Base-by-base conservation (phyloP, 2,113 vertebrate species). In the Emydocephalus ijimae region DNA sequence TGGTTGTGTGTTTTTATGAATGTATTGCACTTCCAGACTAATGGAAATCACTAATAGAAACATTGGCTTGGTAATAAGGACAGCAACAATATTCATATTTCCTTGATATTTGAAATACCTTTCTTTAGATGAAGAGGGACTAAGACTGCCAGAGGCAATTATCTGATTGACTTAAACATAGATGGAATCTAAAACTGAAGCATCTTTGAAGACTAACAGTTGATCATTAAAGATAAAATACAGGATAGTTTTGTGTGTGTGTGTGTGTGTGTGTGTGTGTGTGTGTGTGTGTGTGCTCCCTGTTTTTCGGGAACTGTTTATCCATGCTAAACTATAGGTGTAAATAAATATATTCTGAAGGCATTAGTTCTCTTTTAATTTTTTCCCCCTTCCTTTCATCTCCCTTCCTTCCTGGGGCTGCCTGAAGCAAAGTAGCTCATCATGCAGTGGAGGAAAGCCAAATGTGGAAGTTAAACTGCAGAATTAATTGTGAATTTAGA, bases 331-430 rank as follows among this genome's bases (percentile, higher is more conserved):
- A 12, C 69, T 85, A 34, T 21, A 61, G 43, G 56, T 61, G 55
- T 45, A 61, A 59, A 61, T 89, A 59, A 89, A 61, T 8, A 43
- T 3, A 61, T 59, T 24, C 34, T 89, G 87, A 61, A 89, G 56
- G 56, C 24, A 89, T 87, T 52, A 0, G 14, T 52, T 87, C 45
- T 43, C 34, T 81, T 21, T 43, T 81, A 81, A n/a, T 74, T 23
- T 20, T 9, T 57, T 14, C 39, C 3, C 24, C 52, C 45, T 91
- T 94, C 87, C 94, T 69, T 24, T 90, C 85, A 10, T 92, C 95
- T 90, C 96, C 43, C 97, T 81, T 9, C 34, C 34, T 81, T 34
- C 18, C 74, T 43, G 18, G 7, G 74, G 74, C 34, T 81, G 74
- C 34, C 18, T 21, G 7, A 81, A 81, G 34, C 74, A 81, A 81